Evolutionary conservation across 2,113 vertebrate genomes (phyloP), one percentile per base, ranked within the genome.

Genomic region (Thunnus maccoyii): DNA sequence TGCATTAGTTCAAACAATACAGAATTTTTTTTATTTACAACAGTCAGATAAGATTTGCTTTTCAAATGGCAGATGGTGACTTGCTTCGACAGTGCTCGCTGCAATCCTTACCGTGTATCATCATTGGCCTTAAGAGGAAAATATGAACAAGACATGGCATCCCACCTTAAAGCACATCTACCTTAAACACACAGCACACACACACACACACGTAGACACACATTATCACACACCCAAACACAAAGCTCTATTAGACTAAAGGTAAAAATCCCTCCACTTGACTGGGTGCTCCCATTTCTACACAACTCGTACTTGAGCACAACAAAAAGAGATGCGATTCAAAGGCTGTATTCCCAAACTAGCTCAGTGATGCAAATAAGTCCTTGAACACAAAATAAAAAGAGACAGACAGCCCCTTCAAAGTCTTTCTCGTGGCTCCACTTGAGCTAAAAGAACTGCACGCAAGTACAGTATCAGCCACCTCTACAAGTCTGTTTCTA

Each of bases 361-460:
- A 25, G 46, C 56, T 62, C 47, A 75, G 18, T 60, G 61, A 76
- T 80, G 72, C 80, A 88, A 76, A 86, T 80, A 50, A 61, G 58
- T 71, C 66, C 46, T 70, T 64, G 22, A 69, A 44, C 36, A 25
- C 57, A 44, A 5, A 72, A 27, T 13, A 57, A 32, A 17, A 56
- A 61, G 25, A 30, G 10, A 63, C 20, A 71, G 11, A 30, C 25
- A 0, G 27, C 51, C 47, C 36, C 61, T 15, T 78, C 8, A 69
- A 32, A 70, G 27, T 47, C 36, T 58, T 67, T 70, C 13, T 18
- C 3, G 15, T 55, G 50, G 50, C 51, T 74, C 41, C 20, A 62
- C 48, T 72, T n/a, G 3, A 66, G 55, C 57, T 30, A 70, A 77
- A 44, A 57, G 8, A 13, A 52, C 18, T 10, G 32, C 4, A 47